Conservation (phyloP, 2,797 vertebrate species). For the Agapornis canus region DNA sequence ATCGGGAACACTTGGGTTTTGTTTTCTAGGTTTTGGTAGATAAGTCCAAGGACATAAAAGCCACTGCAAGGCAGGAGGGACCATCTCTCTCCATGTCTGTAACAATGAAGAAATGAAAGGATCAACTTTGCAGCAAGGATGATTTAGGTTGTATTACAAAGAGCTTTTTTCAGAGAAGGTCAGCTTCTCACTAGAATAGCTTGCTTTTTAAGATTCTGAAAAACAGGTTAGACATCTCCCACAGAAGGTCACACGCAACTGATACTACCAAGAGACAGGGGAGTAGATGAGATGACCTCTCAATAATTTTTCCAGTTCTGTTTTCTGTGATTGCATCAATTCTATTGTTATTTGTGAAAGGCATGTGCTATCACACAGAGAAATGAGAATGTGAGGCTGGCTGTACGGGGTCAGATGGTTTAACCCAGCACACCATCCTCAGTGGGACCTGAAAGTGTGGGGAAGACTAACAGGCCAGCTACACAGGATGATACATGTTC, state of each 20-base stretch:
- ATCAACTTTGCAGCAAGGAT: conserved; percentile 8
- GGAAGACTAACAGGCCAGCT: not conserved
- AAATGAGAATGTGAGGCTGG: not conserved
- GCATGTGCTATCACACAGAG: not conserved
- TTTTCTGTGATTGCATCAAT: conserved; percentile 9
- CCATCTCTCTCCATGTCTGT: not conserved
- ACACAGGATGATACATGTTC: not conserved
- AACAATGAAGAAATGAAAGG: conserved; percentile 1
- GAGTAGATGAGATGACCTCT: conserved; percentile 36
- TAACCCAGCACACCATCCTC: not conserved
- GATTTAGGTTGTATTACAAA: conserved; percentile 8
- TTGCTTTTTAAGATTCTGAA: conserved; percentile 38
- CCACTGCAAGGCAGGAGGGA: not conserved
- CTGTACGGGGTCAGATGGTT: not conserved
- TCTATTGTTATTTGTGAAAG: not conserved
- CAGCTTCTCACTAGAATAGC: not conserved
- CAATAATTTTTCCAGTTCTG: not conserved
- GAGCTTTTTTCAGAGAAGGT: not conserved
- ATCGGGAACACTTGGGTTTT: not conserved
- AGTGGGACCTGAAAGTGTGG: not conserved
- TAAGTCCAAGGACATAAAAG: not conserved
- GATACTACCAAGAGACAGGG: conserved; percentile 27
- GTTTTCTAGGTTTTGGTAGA: not conserved
- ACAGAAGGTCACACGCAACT: not conserved
- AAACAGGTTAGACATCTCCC: conserved; percentile 40